phyloP scores from a whole-genome alignment of 2,888 invertebrate genomes.

The Chrysodeixis includens region DNA sequence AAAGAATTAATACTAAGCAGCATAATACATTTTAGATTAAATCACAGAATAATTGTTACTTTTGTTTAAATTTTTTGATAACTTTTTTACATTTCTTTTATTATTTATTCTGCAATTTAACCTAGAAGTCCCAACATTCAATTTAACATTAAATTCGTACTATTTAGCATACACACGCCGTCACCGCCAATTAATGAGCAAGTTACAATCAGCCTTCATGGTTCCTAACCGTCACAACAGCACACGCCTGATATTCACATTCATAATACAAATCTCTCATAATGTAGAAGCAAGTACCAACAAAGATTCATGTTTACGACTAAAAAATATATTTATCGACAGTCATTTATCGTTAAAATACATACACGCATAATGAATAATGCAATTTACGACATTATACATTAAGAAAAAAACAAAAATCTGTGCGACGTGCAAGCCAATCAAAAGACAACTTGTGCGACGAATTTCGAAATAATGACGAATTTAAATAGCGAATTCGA shows the following conservation, averaged over 20 bases:
- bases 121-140: conserved; percentile 16
- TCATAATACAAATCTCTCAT: conserved; percentile 18
- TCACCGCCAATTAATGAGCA: conserved; percentile 63
- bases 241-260: conserved; percentile 22
- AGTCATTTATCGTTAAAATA: conserved; percentile 12
- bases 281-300: not conserved
- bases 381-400: conserved; percentile 24
- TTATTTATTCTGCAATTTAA: conserved; percentile 35
- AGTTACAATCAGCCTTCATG: conserved; percentile 71
- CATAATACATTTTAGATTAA: conserved; percentile 24
- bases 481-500: conserved; percentile 6
- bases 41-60: conserved; percentile 37
- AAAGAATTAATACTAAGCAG: conserved; percentile 44
- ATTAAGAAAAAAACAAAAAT: conserved; percentile 16
- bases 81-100: conserved; percentile 8
- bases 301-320: not conserved
- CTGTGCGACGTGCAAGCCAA: conserved; percentile 31
- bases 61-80: conserved; percentile 10
- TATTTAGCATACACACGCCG: conserved; percentile 35
- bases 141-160: conserved; percentile 46
- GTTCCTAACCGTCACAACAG: conserved; percentile 42
- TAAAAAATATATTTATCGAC: conserved; percentile 12
- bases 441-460: conserved; percentile 36
- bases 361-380: conserved; percentile 26
- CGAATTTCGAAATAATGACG: conserved; percentile 24